Evolutionary conservation across 1,140 invertebrate genomes (phyloP).

Genomic region (Brachionus asplanchnoidis): DNA sequence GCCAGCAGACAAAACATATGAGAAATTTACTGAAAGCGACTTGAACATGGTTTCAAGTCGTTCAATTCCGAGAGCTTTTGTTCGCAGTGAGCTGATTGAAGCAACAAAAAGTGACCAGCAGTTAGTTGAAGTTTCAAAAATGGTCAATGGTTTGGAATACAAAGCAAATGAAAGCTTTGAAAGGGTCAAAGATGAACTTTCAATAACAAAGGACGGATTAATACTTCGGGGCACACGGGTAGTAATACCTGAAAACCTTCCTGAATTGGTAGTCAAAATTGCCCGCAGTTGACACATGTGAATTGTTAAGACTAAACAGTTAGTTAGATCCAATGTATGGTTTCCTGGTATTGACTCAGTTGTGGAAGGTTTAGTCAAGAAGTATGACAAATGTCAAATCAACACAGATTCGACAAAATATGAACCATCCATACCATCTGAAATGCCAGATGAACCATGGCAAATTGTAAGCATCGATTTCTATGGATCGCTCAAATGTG

Average conservation of each 20-base stretch:
- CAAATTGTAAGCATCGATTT: conserved; percentile 47
- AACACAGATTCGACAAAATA: conserved; percentile 43
- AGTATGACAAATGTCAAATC: conserved; percentile 44
- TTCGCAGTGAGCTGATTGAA: not conserved
- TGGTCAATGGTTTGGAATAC: not conserved
- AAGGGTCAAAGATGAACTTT: conserved; percentile 1
- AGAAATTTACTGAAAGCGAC: not conserved
- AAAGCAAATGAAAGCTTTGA: not conserved
- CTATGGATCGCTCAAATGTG: conserved; percentile 46
- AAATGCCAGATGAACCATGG: conserved; percentile 44
- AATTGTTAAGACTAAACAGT: conserved; percentile 45
- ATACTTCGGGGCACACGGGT: conserved; percentile 43
- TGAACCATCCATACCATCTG: not conserved
- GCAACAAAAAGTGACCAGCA: not conserved
- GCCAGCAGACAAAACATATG: not conserved
- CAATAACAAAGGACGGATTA: conserved; percentile 3
- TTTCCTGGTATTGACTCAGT: conserved; percentile 44
- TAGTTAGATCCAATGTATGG: conserved; percentile 44
- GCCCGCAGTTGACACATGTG: conserved; percentile 44
- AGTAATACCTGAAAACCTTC: conserved; percentile 43
- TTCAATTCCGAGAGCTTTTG: not conserved
- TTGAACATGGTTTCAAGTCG: not conserved
- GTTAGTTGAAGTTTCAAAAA: not conserved
- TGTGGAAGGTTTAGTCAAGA: conserved; percentile 42
- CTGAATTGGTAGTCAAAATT: conserved; percentile 41